Conservation (phyloP, 2,888 invertebrate species). For the Escarpia spicata region DNA sequence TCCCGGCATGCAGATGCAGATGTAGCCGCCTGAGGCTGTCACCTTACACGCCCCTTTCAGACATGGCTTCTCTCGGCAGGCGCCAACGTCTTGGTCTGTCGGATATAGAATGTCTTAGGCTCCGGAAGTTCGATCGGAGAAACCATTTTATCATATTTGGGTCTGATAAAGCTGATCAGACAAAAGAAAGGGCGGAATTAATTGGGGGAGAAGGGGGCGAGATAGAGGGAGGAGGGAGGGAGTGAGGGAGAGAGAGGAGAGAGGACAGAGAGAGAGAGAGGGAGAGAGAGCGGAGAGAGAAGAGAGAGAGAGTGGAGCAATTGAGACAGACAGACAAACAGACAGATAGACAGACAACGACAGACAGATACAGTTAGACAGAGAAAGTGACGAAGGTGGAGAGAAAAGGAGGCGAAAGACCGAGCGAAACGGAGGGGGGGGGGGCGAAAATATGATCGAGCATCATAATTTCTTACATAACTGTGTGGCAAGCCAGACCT, state of each 20-base stretch:
- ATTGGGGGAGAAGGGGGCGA: no score
- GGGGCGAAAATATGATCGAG: no score
- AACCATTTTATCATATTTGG: background rate
- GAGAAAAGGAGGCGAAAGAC: background rate
- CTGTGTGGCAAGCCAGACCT: no score
- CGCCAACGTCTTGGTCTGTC: background rate
- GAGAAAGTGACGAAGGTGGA: background rate
- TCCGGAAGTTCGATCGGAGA: background rate
- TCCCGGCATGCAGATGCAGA: background rate
- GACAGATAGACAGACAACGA: background rate
- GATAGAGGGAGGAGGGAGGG: no score
- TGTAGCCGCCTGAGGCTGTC: background rate
- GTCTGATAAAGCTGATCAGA: background rate
- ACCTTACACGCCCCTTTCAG: background rate
- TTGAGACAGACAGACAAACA: background rate
- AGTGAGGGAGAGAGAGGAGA: no score
- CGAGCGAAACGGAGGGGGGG: no score
- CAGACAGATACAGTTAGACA: background rate
- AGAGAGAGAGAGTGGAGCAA: background rate
- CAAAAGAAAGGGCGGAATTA: no score
- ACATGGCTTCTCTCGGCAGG: background rate
- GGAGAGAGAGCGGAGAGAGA: no score
- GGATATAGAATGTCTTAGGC: background rate
- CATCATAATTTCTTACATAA: no score
- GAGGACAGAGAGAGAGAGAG: no score